Evolutionary conservation across 2,888 invertebrate genomes (phyloP).

Genomic region (Chaetogeoica ovagalla): DNA sequence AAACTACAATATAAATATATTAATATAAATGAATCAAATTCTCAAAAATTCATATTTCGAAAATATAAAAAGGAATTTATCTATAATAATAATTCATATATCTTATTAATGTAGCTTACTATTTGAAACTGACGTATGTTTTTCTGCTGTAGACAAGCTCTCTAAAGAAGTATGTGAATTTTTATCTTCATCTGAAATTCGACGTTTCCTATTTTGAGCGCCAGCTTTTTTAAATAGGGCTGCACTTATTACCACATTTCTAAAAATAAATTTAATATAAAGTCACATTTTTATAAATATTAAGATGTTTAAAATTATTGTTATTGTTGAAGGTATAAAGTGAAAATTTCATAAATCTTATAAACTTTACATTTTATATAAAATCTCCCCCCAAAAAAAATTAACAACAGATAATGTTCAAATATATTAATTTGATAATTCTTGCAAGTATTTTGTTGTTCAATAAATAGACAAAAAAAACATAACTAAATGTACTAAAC

Average conservation of each 20-base stretch:
- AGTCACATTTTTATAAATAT: too few relatives aligned
- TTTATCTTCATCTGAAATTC: slow-evolving; percentile 54
- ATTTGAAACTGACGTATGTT: slow-evolving; percentile 45
- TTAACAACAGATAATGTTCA: too few relatives aligned
- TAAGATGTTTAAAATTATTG: too few relatives aligned
- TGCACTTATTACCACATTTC: slow-evolving; percentile 85
- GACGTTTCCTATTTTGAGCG: slow-evolving; percentile 61
- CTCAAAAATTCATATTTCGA: not conserved
- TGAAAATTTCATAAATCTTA: too few relatives aligned
- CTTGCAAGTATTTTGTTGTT: too few relatives aligned
- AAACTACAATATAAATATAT: not conserved
- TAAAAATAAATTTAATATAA: slow-evolving; percentile 24
- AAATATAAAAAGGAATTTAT: not conserved
- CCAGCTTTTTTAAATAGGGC: slow-evolving; percentile 85
- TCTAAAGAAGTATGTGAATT: slow-evolving; percentile 46
- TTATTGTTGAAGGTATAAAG: too few relatives aligned
- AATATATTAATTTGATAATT: too few relatives aligned
- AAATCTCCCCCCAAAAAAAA: too few relatives aligned
- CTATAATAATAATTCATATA: not conserved
- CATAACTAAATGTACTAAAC: too few relatives aligned
- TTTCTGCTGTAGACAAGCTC: slow-evolving; percentile 38
- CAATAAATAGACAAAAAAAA: too few relatives aligned
- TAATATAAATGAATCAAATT: too few relatives aligned
- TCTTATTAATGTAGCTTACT: slow-evolving; percentile 20
- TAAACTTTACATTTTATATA: too few relatives aligned